Evolutionary conservation across 2,797 vertebrate genomes (phyloP), one percentile per base, ranked within the genome.

Genomic region (Columba guinea): DNA sequence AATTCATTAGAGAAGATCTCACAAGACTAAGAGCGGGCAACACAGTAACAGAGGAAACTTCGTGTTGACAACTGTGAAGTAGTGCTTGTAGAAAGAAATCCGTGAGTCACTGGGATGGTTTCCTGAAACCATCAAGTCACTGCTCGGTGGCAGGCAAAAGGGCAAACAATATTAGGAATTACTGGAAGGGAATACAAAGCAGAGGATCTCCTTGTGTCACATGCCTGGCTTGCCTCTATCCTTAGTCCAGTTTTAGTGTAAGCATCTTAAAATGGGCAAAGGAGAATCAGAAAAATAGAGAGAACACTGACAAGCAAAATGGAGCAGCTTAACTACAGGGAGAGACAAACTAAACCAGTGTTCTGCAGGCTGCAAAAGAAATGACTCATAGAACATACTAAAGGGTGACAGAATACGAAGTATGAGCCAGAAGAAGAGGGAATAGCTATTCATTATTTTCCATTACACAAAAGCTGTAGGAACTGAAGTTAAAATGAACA

Each of bases 371-470:
- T 87, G 92, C 48, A 65, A 75, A 95, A 92, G 93, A 71, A 91
- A 82, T 87, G 75, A 95, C 89, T 87, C 52, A 58, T 86, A 92
- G 70, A 87, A 89, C 74, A 82, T 34, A 63, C 56, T 63, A 78
- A 94, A 95, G 91, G 87, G 89, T 3, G 5, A 55, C 71, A 78
- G 74, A 78, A 93, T 64, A 89, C 82, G 27, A 76, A 93, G 64
- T 59, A 69, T 63, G 87, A 91, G 87, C 78, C 75, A 79, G 78
- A 73, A 93, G 88, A 95, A 93, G 28, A 83, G 56, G 52, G 71
- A 96, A 79, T 7, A 92, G 87, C 79, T 96, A 32, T 83, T 94
- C 93, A 87, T 92, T 95, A 87, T 91, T 89, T 91, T 62, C 84
- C 58, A 65, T 4, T 65, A 70, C 77, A 94, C 69, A 96, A 90